Base-by-base conservation (phyloP, 2,888 invertebrate genomes). In the Lepetodrilus schrolli region DNA sequence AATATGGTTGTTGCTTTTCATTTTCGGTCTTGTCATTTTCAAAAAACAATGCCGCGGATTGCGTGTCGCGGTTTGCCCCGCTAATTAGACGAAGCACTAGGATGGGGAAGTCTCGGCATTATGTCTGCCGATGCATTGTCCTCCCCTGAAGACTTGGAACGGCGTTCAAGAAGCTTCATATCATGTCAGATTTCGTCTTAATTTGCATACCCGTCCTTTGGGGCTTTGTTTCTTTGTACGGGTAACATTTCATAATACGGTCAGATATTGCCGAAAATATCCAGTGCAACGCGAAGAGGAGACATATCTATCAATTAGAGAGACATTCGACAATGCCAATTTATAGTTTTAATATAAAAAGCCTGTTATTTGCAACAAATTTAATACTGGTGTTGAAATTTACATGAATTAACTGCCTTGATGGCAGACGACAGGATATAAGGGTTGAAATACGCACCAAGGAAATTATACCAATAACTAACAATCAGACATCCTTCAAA, bases 1-100 rank as follows among this genome's bases (percentile, higher is more conserved):
- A 47, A 38, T 43, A 43, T 38, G 68, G 68, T 68, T 68, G 68
- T 47, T 43, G 68, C 68, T 30, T 68, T 68, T 68, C 68, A 68
- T 47, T 68, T 68, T 66, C 47, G 21, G 21, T 30, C 43, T 26
- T 68, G 68, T 47, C 68, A 43, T 68, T 68, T 68, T 68, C n/a
- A n/a, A n/a, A 68, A 68, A 68, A 68, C 68, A 68, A 68, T 47
- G 68, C 26, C 13, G 38, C n/a, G 23, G 43, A 38, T 68, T 68
- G 38, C 68, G 68, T 68, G 68, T 47, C 47, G 10, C 23, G 68
- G 68, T 13, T 68, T 21, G 26, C 68, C 68, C 30, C 30, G 21
- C 68, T 68, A 68, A 68, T 68, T 68, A 68, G 43, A 5, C 26
- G 34, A 58, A 58, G 58, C 10, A 58, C 58, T 58, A 58, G 58